A percentile compares a stretch with the other conserved stretches of the same genome.
These are phyloP conservation scores for Poecile montanus DNA, from an alignment of 2,797 vertebrate genomes.

Conservation along the genomic window DNA sequence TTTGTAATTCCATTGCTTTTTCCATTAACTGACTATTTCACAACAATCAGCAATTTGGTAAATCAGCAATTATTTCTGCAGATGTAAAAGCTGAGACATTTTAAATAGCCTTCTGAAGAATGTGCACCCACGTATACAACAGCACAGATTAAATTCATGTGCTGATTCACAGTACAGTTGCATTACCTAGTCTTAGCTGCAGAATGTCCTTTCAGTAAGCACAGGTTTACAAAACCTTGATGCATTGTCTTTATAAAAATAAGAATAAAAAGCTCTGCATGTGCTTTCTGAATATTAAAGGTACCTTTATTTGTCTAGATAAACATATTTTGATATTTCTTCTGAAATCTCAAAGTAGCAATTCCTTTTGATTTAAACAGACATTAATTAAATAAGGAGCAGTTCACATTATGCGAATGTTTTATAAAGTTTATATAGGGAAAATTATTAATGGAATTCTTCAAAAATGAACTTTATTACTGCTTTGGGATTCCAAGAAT, in stretches of 20 bases:
- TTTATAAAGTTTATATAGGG: neutral
- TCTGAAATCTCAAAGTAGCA: neutral
- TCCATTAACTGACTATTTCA: neutral
- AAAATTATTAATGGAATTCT: neutral
- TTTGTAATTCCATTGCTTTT: neutral
- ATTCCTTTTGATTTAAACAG: neutral
- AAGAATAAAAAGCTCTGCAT: neutral
- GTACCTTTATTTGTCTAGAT: neutral
- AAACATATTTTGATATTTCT: neutral
- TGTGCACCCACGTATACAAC: rapidly evolving
- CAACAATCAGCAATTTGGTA: neutral
- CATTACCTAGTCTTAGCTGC: neutral
- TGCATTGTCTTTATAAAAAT: neutral
- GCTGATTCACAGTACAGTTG: neutral
- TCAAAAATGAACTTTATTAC: neutral
- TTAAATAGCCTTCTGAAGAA: neutral
- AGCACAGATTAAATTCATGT: neutral
- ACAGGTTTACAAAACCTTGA: neutral
- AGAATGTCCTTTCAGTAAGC: neutral
- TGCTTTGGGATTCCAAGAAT: neutral
- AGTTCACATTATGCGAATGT: neutral
- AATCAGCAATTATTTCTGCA: neutral
- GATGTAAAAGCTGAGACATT: neutral
- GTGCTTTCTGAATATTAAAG: neutral
- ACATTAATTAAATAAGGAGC: neutral